Percentiles rank a stretch among this genome's conserved stretches.
phyloP scores from a whole-genome alignment of 1,140 invertebrate genomes.

The Diorhabda carinulata region DNA sequence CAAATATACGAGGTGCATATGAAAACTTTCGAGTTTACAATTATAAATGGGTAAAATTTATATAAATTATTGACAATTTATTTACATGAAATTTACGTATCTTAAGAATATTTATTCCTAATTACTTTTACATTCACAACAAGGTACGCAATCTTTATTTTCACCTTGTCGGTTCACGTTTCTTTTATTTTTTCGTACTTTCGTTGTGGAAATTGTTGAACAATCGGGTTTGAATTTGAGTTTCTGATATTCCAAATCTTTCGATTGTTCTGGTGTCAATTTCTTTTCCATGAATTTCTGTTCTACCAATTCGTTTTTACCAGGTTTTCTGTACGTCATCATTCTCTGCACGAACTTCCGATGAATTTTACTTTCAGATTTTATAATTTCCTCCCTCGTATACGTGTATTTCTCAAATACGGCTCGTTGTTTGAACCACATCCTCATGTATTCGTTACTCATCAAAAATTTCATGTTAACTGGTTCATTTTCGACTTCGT shows the following conservation, averaged over 20 bases:
- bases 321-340: conserved; percentile 33
- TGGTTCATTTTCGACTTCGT: conserved; percentile 28
- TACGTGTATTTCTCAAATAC: conserved; percentile 39
- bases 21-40: no score
- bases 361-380: conserved; percentile 34
- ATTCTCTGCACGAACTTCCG: conserved; percentile 35
- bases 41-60: no score
- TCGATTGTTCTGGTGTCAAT: background rate
- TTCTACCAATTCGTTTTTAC: conserved; percentile 22
- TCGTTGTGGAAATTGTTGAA: background rate
- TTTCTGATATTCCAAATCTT: conserved; percentile 6
- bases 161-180: no score
- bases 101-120: no score
- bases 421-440: conserved; percentile 39
- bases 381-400: conserved; percentile 34
- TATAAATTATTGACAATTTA: no score
- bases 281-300: conserved; percentile 8
- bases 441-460: conserved; percentile 39
- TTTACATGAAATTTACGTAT: no score
- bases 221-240: conserved; percentile 20
- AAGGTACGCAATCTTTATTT: no score
- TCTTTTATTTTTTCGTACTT: background rate
- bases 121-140: no score
- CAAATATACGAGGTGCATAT: no score
- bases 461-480: conserved; percentile 35